Evolutionary conservation across 2,888 invertebrate species (phyloP), one percentile per base, ranked within the genome.

Genomic region (Volucella inflata): DNA sequence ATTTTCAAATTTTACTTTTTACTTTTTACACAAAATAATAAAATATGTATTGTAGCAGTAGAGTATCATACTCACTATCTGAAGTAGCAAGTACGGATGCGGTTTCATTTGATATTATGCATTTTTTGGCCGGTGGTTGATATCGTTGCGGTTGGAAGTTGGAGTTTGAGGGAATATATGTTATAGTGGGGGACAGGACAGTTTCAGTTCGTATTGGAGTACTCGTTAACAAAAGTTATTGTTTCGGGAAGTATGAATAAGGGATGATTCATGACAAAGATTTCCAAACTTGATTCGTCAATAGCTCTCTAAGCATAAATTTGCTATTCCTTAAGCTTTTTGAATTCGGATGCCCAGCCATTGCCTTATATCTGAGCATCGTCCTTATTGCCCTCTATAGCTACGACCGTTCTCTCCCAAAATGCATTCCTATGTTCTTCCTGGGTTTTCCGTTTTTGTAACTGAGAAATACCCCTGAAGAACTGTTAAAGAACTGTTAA

Each of bases 1-100:
- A 50, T 17, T 17, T 17, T 51, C 21, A 11, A 51, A 51, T 51
- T 51, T 1, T 21, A 51, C 21, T 51, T n/a, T 21, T 10, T 11
- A 21, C 14, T n/a, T n/a, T n/a, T n/a, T n/a, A n/a, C n/a, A 21
- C 17, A 51, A 51, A 51, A 51, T 51, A 51, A 51, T 51, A 51
- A 51, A 17, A 21, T 21, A 21, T 1, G 4, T 42, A 1, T 42
- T 42, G 42, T 10, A 11, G 42, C 42, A 42, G 3, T 42, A 2
- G 2, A 42, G 1, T 11, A 42, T 42, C 42, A 4, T 42, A 42
- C 42, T 2, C 21, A 21, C 2, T 21, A 21, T 21, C 21, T 2
- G 21, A 2, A 21, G 21, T 21, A 21, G 21, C 8, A 42, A 10
- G 42, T 42, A 1, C 42, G 42, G 42, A 42, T 42, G 42, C 42